These are phyloP conservation scores for Euzophera pinguis DNA, from an alignment of 2,888 invertebrate genomes.

Conservation along the genomic window DNA sequence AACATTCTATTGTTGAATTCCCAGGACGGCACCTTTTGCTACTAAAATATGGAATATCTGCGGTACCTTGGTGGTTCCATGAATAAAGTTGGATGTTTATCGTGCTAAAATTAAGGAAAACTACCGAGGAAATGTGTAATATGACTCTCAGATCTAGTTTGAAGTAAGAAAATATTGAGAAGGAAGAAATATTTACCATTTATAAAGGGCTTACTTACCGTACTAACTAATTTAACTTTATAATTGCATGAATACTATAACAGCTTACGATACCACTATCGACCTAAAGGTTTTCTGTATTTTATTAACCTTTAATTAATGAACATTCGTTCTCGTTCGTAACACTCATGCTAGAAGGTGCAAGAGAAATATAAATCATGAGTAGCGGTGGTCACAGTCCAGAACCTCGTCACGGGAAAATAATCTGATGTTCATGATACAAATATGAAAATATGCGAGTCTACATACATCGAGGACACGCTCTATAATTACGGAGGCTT, in stretches of 20 bases:
- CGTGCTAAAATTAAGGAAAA: constrained; percentile 41
- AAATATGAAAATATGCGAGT: constrained; percentile 36
- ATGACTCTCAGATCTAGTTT: too few relatives aligned
- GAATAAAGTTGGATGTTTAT: constrained; percentile 29
- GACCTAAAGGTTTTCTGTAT: not conserved
- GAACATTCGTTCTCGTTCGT: constrained; percentile 24
- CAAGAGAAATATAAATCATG: constrained; percentile 34
- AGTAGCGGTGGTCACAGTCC: constrained; percentile 51
- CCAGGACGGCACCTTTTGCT: constrained; percentile 50
- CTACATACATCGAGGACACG: constrained; percentile 33
- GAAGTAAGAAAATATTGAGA: too few relatives aligned
- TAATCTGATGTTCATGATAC: constrained; percentile 44
- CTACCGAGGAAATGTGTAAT: constrained; percentile 11
- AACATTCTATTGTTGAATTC: constrained; percentile 56
- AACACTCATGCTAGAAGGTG: constrained; percentile 34
- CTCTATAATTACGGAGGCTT: constrained; percentile 36
- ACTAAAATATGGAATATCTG: constrained; percentile 33
- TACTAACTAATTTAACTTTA: too few relatives aligned
- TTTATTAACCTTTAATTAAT: not conserved
- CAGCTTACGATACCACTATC: too few relatives aligned
- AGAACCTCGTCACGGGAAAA: constrained; percentile 69
- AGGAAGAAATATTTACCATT: too few relatives aligned
- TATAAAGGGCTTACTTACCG: too few relatives aligned
- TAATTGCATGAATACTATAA: too few relatives aligned
- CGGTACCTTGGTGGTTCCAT: constrained; percentile 32